Evolutionary conservation across 2,888 invertebrate genomes (phyloP).

Genomic region (Lithophane socia): DNA sequence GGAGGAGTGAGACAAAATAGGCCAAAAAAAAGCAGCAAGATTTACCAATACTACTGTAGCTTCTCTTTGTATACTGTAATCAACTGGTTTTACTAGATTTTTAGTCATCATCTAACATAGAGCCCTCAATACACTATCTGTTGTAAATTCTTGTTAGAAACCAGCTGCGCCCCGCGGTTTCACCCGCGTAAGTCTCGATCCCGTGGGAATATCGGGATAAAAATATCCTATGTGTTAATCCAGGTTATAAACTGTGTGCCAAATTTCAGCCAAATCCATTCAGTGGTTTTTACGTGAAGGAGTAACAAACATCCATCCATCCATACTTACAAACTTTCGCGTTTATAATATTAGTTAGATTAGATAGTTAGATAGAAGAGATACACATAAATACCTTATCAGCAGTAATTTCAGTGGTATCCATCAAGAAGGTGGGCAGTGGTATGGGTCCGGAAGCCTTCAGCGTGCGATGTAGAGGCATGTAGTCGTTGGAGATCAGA

Average conservation of each 20-base stretch:
- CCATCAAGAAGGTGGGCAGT: constrained; percentile 82
- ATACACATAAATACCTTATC: constrained; percentile 78
- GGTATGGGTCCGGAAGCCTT: constrained; percentile 84
- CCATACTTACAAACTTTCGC: too few species aligned
- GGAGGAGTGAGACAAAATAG: neutral
- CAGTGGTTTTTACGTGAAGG: too few species aligned
- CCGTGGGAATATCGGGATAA: too few species aligned
- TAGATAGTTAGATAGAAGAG: neutral
- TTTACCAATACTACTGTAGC: neutral
- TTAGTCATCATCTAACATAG: neutral
- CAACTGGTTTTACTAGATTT: neutral
- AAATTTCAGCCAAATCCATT: too few species aligned
- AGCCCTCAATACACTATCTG: neutral
- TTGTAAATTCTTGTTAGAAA: neutral
- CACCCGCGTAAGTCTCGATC: too few species aligned
- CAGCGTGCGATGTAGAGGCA: constrained; percentile 83
- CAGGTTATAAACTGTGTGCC: too few species aligned
- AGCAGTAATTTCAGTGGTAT: constrained; percentile 75
- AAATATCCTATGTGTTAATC: too few species aligned
- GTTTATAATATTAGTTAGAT: too few species aligned
- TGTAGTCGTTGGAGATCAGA: constrained; percentile 82
- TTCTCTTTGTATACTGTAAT: neutral
- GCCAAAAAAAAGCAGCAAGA: neutral
- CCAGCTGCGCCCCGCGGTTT: too few species aligned
- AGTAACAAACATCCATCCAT: too few species aligned